Percentiles rank a stretch among this genome's conserved stretches.
Conservation (phyloP, 1,140 invertebrate species). For the Centruroides sculpturatus region DNA sequence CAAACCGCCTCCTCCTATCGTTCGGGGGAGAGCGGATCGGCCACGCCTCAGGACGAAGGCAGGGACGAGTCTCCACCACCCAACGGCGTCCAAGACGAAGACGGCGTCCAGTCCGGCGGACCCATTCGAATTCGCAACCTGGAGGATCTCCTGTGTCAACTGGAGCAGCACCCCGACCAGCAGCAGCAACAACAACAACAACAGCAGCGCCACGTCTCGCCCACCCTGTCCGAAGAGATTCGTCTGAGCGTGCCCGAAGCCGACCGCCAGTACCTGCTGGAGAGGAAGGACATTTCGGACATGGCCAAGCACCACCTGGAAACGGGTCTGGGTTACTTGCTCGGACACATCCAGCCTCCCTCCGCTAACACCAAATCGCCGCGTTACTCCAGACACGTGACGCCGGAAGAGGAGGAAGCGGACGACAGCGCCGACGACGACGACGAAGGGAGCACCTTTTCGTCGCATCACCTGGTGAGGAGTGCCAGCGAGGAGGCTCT, state of each 20-base stretch:
- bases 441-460: constrained; percentile 37
- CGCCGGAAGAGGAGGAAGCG: not conserved
- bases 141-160: constrained; percentile 74
- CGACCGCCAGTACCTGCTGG: constrained; percentile 49
- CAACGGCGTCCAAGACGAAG: constrained; percentile 19
- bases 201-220: constrained; percentile 47
- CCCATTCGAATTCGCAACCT: constrained; percentile 65
- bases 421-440: constrained; percentile 9
- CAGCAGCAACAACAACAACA: not conserved
- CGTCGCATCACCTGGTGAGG: constrained; percentile 79
- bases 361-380: constrained; percentile 3
- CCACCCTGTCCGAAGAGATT: constrained; percentile 70
- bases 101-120: constrained; percentile 23
- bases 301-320: constrained; percentile 9
- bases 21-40: too few species aligned
- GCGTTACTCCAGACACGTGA: not conserved
- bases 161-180: constrained; percentile 59
- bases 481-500: constrained; percentile 76
- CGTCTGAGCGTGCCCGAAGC: constrained; percentile 80
- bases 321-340: constrained; percentile 9
- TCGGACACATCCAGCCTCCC: constrained; percentile 10
- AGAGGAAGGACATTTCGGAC: constrained; percentile 31
- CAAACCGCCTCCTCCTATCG: constrained; percentile 19
- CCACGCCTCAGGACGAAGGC: not conserved
- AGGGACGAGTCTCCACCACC: not conserved